These are phyloP conservation scores for Ceratotherium simum DNA, from an alignment of 2,113 vertebrate species.

Conservation along the genomic window DNA sequence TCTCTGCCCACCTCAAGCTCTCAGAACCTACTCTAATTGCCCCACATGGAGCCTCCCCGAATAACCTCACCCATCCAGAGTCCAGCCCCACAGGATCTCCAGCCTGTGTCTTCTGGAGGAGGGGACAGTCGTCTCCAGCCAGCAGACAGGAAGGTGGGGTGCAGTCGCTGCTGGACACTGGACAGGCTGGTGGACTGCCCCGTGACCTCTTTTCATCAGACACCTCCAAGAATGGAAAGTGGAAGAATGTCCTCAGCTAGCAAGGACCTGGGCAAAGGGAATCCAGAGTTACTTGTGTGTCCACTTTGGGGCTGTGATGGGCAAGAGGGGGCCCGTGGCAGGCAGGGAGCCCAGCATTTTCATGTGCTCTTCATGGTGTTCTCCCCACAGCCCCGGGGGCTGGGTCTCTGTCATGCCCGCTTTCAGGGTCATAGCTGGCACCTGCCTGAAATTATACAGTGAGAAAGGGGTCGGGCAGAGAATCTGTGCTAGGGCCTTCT, in stretches of 20 bases:
- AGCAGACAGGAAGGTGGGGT: neutral
- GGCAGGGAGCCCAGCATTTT: neutral
- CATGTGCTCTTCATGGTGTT: too few species aligned
- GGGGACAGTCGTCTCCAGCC: neutral
- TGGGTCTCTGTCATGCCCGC: neutral
- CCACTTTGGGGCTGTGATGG: too few species aligned
- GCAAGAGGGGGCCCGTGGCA: too few species aligned
- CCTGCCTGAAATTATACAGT: neutral
- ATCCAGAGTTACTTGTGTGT: too few species aligned
- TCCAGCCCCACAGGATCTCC: neutral
- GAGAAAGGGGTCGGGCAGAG: neutral
- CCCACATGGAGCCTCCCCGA: too few species aligned
- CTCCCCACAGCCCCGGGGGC: too few species aligned
- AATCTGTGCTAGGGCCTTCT: neutral
- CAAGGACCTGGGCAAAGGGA: too few species aligned
- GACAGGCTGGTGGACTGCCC: too few species aligned
- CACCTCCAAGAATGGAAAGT: too few species aligned
- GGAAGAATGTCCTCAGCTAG: too few species aligned
- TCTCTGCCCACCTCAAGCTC: accelerated
- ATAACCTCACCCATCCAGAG: neutral
- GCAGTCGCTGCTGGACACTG: neutral
- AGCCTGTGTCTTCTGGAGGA: neutral
- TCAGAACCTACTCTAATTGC: neutral
- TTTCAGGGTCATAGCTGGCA: neutral
- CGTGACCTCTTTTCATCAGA: too few species aligned